A percentile compares a stretch with the other conserved stretches of the same genome.
phyloP scores from a whole-genome alignment of 2,113 vertebrate genomes.

The Myrmecophaga tridactyla region DNA sequence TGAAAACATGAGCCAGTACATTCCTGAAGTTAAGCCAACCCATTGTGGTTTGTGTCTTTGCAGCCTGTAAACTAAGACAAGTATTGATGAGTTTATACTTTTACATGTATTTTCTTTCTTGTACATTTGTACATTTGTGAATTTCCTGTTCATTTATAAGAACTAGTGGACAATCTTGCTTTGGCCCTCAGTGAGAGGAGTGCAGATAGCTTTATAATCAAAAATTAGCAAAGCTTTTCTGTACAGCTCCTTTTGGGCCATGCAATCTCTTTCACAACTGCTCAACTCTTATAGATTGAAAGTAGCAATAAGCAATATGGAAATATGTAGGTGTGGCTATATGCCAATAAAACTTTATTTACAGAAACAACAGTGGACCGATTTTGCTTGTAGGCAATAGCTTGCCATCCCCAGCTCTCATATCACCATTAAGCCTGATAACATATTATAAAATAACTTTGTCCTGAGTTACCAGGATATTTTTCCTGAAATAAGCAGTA shows the following conservation, averaged over 20 bases:
- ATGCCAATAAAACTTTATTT: neutral
- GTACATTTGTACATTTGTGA: neutral
- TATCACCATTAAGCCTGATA: neutral
- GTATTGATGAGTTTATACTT: neutral
- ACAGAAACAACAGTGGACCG: neutral
- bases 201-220: neutral
- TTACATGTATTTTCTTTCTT: neutral
- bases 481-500: neutral
- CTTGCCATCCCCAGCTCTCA: neutral
- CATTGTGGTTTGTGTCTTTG: no score
- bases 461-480: neutral
- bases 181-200: neutral
- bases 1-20: no score
- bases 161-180: neutral
- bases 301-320: no score
- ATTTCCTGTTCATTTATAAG: neutral
- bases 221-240: neutral
- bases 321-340: neutral
- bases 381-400: neutral
- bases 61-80: no score
- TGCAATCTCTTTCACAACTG: neutral
- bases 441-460: neutral
- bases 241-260: neutral
- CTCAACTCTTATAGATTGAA: neutral
- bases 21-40: no score